These are phyloP conservation scores for Drosophila mimetica DNA, from an alignment of 2,888 invertebrate genomes.

Conservation along the genomic window DNA sequence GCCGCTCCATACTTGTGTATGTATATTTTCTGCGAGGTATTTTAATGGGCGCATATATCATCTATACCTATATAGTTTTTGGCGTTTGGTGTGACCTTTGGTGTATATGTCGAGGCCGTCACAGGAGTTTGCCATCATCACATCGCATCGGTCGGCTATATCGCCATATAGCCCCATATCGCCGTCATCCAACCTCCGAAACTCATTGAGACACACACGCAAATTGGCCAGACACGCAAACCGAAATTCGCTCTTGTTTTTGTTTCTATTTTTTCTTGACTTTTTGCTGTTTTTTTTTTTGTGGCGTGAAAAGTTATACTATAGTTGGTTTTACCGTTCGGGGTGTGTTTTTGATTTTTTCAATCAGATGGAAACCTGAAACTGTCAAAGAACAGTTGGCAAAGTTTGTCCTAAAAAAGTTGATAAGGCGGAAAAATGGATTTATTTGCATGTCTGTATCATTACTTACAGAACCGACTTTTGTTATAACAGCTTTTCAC, in stretches of 20 bases:
- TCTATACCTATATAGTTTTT: slow-evolving; percentile 15
- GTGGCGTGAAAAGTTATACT: slow-evolving; percentile 29
- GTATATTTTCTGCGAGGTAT: slow-evolving; percentile 43
- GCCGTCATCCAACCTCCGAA: slow-evolving; percentile 34
- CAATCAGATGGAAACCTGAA: slow-evolving; percentile 23
- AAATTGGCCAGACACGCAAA: slow-evolving; percentile 72
- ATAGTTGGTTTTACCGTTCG: slow-evolving; percentile 26
- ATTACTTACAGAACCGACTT: background rate
- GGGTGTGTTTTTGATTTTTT: slow-evolving; percentile 33
- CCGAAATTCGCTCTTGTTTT: slow-evolving; percentile 34
- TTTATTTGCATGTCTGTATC: slow-evolving; percentile 10
- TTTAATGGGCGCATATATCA: slow-evolving; percentile 56
- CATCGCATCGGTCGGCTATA: slow-evolving; percentile 16
- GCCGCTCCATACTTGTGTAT: slow-evolving; percentile 20
- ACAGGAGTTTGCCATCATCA: slow-evolving; percentile 58
- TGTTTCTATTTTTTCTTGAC: slow-evolving; percentile 19
- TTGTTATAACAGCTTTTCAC: background rate
- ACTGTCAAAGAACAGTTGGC: slow-evolving; percentile 29
- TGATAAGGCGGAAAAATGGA: background rate
- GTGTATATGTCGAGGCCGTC: slow-evolving; percentile 63
- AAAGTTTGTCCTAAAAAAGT: slow-evolving; percentile 3
- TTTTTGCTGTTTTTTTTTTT: slow-evolving; percentile 14
- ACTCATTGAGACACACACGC: slow-evolving; percentile 70
- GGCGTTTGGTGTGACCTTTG: slow-evolving; percentile 56
- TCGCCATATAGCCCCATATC: slow-evolving; percentile 2